Conservation (phyloP, 2,888 invertebrate species). For the Adelphocoris suturalis region DNA sequence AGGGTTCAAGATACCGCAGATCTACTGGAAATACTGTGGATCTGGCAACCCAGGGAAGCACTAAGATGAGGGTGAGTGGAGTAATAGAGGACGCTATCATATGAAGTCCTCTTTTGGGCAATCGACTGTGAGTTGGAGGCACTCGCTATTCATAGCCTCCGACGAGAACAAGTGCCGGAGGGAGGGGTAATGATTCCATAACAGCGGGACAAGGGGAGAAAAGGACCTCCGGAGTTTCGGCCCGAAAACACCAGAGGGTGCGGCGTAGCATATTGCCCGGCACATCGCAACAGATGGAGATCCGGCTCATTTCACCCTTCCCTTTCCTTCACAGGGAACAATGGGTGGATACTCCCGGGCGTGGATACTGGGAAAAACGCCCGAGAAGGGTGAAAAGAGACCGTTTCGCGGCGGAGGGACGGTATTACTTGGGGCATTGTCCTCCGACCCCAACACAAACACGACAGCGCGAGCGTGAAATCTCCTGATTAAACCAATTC, state of each 20-base stretch:
- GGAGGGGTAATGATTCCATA: conserved; percentile 47
- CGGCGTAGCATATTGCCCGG: conserved; percentile 64
- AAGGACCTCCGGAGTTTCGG: background rate
- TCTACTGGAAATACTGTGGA: too few species aligned
- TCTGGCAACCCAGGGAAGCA: too few species aligned
- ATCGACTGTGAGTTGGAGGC: conserved; percentile 54
- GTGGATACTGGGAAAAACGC: background rate
- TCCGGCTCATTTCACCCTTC: conserved; percentile 65
- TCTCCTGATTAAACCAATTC: conserved; percentile 72
- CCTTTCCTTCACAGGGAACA: conserved; percentile 1
- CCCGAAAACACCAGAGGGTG: background rate
- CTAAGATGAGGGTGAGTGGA: background rate
- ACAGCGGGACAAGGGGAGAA: conserved; percentile 5
- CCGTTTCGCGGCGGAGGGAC: background rate
- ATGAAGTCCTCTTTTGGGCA: conserved; percentile 10
- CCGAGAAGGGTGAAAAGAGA: background rate
- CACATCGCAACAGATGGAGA: conserved; percentile 71
- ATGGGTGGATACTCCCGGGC: conserved; percentile 17
- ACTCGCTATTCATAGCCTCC: conserved; percentile 26
- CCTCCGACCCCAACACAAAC: conserved; percentile 69
- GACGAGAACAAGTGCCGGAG: conserved; percentile 5
- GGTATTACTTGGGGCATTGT: conserved; percentile 45
- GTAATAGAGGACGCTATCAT: background rate
- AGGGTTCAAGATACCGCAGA: too few species aligned
- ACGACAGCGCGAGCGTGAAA: conserved; percentile 70